Conservation (phyloP, 64 coral and sea anemone species). For the Montipora foliosa region DNA sequence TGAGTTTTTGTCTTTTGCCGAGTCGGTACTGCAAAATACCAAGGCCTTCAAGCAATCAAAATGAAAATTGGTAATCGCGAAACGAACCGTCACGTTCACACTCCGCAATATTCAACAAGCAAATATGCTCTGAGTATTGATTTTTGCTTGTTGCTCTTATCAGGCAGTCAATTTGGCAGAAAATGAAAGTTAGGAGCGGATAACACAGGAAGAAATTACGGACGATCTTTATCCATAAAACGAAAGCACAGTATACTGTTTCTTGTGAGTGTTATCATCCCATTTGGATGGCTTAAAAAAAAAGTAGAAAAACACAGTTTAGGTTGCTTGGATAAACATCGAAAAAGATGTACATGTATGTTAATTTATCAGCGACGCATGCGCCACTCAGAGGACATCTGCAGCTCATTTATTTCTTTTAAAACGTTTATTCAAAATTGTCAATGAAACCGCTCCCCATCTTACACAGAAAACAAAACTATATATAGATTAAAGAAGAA, state of each 20-base stretch:
- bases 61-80: neutral
- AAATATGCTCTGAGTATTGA: neutral
- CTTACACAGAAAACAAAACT: no score
- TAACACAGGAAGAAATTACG: neutral
- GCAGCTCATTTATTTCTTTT: neutral
- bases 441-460: no score
- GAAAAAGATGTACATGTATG: neutral
- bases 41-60: neutral
- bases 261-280: neutral
- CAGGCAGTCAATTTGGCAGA: neutral
- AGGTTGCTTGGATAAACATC: neutral
- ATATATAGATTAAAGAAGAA: no score
- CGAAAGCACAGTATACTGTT: neutral
- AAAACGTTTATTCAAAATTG: no score
- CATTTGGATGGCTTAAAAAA: neutral
- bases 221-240: neutral
- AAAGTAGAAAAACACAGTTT: neutral
- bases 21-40: neutral
- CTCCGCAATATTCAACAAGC: neutral
- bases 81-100: no score
- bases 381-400: conserved; percentile 3
- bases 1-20: neutral
- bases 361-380: conserved; percentile 6
- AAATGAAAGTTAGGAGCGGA: neutral
- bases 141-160: neutral